Evolutionary conservation across 2,888 invertebrate genomes (phyloP).

Genomic region (Homarus gammarus): DNA sequence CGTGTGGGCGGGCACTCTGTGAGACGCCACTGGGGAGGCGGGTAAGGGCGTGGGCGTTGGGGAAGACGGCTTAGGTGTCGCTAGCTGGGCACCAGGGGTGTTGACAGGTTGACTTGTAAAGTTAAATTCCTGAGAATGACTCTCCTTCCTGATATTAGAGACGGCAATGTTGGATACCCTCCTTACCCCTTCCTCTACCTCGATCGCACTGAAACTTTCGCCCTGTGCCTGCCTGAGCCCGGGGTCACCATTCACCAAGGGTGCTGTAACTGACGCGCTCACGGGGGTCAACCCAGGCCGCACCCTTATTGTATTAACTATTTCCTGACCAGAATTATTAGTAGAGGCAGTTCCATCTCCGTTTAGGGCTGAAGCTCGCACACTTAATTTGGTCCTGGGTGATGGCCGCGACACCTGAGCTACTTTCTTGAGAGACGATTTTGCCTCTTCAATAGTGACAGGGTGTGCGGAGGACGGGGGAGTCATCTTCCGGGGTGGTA

Average conservation of each 20-base stretch:
- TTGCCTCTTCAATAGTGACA: conserved; percentile 68
- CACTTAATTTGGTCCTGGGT: conserved; percentile 54
- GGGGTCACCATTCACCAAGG: conserved; percentile 64
- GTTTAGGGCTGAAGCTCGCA: conserved; percentile 49
- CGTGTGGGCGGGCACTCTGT: conserved; percentile 49
- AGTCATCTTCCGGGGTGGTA: conserved; percentile 76
- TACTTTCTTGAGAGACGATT: conserved; percentile 69
- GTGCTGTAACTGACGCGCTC: conserved; percentile 66
- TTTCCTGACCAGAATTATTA: conserved; percentile 27
- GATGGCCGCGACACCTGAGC: conserved; percentile 49
- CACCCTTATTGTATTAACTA: conserved; percentile 25
- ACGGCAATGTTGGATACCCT: conserved; percentile 83
- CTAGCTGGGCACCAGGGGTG: conserved; percentile 8
- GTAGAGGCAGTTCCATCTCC: conserved; percentile 39
- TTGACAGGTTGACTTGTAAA: conserved; percentile 60
- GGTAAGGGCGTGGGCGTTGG: conserved; percentile 72
- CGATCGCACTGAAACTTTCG: conserved; percentile 54
- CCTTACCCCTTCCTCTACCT: conserved; percentile 77
- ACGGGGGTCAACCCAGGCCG: conserved; percentile 68
- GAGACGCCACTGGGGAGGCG: conserved; percentile 61
- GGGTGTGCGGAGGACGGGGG: conserved; percentile 76
- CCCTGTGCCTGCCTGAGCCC: conserved; percentile 44
- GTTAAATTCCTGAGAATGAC: conserved; percentile 82
- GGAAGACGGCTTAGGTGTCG: conserved; percentile 49
- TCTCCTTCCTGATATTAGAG: conserved; percentile 85